A percentile compares a stretch with the other conserved stretches of the same genome.
Conservation (phyloP, 2,113 vertebrate species). For the Casuarius casuarius region DNA sequence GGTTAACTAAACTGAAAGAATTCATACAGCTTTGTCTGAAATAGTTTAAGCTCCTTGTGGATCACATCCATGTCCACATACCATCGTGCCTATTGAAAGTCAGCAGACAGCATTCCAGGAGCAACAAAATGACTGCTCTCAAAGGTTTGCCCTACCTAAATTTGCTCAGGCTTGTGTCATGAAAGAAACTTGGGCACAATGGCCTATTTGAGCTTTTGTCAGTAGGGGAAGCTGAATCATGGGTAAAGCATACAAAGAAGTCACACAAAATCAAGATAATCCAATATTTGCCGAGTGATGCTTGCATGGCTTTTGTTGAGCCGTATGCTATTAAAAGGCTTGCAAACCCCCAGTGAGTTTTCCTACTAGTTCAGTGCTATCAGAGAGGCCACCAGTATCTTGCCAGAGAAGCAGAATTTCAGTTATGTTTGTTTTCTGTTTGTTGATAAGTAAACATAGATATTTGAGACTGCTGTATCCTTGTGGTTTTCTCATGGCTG, state of each 20-base stretch:
- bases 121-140: neutral
- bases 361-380: neutral
- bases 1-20: neutral
- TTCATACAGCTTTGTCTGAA: neutral
- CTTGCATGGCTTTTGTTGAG: neutral
- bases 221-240: neutral
- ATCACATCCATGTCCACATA: neutral
- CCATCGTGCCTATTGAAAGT: neutral
- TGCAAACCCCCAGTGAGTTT: neutral
- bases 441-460: conserved; percentile 28
- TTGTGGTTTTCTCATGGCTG: conserved; percentile 6
- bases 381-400: neutral
- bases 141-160: neutral
- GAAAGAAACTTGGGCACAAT: neutral
- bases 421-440: neutral
- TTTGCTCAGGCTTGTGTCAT: neutral
- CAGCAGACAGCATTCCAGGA: neutral
- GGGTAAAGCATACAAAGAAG: neutral
- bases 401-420: neutral
- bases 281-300: neutral
- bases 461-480: neutral
- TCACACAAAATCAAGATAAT: neutral
- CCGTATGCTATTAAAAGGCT: neutral
- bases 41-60: neutral
- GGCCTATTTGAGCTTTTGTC: neutral